Percentiles rank a stretch among this genome's conserved stretches.
These are phyloP conservation scores for Canis aureus DNA, from an alignment of 2,113 vertebrate species.

Conservation along the genomic window DNA sequence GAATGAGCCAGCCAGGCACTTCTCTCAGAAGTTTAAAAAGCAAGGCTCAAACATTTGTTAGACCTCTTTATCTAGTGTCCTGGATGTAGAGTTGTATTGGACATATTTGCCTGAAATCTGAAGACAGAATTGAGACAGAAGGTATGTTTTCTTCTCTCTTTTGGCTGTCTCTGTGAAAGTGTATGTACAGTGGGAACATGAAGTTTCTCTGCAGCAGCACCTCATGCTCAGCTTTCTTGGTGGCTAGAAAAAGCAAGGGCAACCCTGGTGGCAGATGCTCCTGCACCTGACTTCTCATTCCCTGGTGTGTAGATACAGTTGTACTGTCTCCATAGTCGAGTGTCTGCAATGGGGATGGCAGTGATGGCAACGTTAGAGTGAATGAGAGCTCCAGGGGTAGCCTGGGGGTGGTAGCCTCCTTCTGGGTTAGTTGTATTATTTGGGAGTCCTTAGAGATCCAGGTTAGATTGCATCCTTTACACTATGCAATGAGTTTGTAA, in stretches of 20 bases:
- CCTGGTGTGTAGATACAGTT: not conserved
- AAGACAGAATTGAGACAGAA: not conserved
- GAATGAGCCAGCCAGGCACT: not conserved
- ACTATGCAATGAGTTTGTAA: not conserved
- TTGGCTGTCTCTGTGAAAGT: fast-evolving
- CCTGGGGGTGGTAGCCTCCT: not conserved
- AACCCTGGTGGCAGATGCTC: too few species aligned
- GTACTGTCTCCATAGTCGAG: not conserved
- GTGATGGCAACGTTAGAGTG: not conserved
- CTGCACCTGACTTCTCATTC: not conserved
- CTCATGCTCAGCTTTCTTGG: not conserved
- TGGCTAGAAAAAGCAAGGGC: not conserved
- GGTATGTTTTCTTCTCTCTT: not conserved
- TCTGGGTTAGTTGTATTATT: not conserved
- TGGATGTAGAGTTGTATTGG: not conserved
- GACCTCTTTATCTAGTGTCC: not conserved
- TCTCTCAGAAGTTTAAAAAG: not conserved
- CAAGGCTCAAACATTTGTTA: not conserved
- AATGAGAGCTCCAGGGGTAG: not conserved
- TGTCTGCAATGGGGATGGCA: too few species aligned
- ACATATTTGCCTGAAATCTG: not conserved
- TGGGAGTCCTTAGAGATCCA: not conserved
- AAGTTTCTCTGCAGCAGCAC: not conserved
- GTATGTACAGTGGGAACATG: fast-evolving
- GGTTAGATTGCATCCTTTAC: not conserved